phyloP scores from a whole-genome alignment of 2,888 invertebrate species.

The Tetranychus truncatus region DNA sequence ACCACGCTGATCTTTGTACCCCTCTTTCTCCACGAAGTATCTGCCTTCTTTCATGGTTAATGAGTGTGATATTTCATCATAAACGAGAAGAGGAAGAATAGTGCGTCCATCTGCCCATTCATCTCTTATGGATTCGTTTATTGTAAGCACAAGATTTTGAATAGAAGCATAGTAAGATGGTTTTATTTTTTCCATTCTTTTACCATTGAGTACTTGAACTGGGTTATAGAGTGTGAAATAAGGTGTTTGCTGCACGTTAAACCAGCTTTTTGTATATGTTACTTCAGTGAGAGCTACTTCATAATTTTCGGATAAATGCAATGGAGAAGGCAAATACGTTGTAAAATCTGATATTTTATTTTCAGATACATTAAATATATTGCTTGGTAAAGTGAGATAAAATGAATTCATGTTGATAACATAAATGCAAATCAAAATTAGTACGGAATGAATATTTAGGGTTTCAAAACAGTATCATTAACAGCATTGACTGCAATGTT shows the following conservation, averaged over 20 bases:
- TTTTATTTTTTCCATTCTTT: neutral
- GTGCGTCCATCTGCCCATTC: neutral
- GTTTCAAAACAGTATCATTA: neutral
- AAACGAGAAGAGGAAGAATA: neutral
- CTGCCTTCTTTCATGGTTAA: neutral
- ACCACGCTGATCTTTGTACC: neutral
- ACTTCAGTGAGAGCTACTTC: neutral
- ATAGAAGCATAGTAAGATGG: neutral
- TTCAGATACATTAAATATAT: neutral
- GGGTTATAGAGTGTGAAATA: neutral
- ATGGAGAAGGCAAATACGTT: neutral
- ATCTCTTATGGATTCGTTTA: neutral
- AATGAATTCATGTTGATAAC: neutral
- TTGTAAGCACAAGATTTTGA: neutral
- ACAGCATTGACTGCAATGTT: neutral
- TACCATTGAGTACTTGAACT: neutral
- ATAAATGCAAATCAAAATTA: accelerated
- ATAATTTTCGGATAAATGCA: neutral
- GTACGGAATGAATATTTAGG: neutral
- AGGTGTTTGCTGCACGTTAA: neutral
- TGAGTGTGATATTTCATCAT: neutral
- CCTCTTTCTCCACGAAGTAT: neutral
- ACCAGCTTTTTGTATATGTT: neutral
- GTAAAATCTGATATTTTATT: neutral
- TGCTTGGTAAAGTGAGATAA: neutral